These are phyloP conservation scores for Myiozetetes cayanensis DNA, from an alignment of 2,113 vertebrate genomes.

Conservation along the genomic window DNA sequence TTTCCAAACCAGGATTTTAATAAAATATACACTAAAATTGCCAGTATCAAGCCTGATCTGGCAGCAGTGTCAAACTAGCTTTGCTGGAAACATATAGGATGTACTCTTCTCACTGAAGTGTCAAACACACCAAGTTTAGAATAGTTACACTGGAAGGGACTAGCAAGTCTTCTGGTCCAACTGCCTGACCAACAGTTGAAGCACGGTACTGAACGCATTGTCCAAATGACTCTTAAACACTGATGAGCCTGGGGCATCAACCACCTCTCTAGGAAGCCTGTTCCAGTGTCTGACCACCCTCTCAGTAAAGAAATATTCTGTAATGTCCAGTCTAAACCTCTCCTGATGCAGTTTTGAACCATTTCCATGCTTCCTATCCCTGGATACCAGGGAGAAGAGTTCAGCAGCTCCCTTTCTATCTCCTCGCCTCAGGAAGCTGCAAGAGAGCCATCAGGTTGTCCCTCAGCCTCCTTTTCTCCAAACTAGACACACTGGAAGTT, in stretches of 20 bases:
- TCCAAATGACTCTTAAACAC: background rate
- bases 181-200: background rate
- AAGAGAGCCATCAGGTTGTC: background rate
- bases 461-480: background rate
- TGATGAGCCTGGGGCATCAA: background rate
- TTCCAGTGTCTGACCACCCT: background rate
- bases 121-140: background rate
- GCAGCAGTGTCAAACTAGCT: background rate
- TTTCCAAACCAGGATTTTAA: background rate
- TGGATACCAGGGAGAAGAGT: background rate
- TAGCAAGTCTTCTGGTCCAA: background rate
- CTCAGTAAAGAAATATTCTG: background rate
- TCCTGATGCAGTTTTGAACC: background rate
- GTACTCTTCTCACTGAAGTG: background rate
- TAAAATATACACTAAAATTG: background rate
- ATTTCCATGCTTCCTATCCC: accelerated
- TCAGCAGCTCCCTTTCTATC: background rate
- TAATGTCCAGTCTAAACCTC: background rate
- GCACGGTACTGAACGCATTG: background rate
- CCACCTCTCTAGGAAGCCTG: background rate
- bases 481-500: background rate
- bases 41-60: background rate
- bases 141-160: background rate
- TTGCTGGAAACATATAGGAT: background rate
- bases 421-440: background rate